Percentiles rank a stretch among this genome's conserved stretches.
Evolutionary conservation across 2,888 invertebrate genomes (phyloP).

Genomic region (Clivina fossor): DNA sequence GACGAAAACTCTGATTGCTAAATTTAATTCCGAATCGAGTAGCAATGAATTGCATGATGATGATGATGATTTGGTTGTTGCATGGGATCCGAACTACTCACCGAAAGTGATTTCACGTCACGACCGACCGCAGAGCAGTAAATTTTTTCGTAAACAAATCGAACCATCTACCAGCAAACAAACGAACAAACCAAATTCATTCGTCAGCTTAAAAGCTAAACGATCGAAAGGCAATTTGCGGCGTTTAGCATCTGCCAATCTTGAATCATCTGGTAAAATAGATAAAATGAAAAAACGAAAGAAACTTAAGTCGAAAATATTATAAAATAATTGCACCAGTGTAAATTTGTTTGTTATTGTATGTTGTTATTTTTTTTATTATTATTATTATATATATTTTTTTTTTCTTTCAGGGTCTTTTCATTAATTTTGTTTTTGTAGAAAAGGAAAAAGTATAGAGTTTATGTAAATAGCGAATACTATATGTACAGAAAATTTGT

Average conservation of each 20-base stretch:
- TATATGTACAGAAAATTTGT: neutral
- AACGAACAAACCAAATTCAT: constrained; percentile 9
- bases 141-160: neutral
- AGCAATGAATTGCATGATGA: constrained; percentile 18
- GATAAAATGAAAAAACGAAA: constrained; percentile 50
- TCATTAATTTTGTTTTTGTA: neutral
- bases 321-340: constrained; percentile 11
- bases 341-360: neutral
- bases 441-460: neutral
- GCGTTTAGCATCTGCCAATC: constrained; percentile 43
- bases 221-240: constrained; percentile 47
- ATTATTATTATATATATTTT: constrained; percentile 15
- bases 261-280: constrained; percentile 45
- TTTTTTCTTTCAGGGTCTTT: neutral
- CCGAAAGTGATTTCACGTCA: constrained; percentile 14
- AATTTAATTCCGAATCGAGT: constrained; percentile 38
- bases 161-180: constrained; percentile 12
- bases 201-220: constrained; percentile 42
- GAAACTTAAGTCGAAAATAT: constrained; percentile 45
- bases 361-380: constrained; percentile 4
- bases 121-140: neutral
- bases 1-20: constrained; percentile 50
- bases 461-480: constrained; percentile 1
- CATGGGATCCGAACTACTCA: constrained; percentile 46
- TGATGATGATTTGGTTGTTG: constrained; percentile 49